Percentiles rank a stretch among this genome's conserved stretches.
Evolutionary conservation across 1,140 invertebrate species (phyloP).

Genomic region (Piezodorus guildinii): DNA sequence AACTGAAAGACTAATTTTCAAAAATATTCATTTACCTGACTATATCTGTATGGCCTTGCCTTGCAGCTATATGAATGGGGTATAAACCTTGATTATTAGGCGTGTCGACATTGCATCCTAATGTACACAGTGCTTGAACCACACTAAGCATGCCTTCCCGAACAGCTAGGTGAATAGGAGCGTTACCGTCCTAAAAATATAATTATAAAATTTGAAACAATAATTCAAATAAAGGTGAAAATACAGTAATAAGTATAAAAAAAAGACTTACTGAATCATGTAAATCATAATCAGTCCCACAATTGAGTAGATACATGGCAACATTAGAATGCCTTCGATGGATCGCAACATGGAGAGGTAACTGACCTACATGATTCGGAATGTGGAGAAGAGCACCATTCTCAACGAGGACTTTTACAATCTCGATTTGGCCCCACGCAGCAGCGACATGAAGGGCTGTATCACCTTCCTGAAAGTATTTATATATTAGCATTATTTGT

Average conservation of each 20-base stretch:
- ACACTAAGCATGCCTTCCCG: conserved; percentile 53
- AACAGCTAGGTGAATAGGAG: conserved; percentile 61
- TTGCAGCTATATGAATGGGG: conserved; percentile 63
- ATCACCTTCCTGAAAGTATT: conserved; percentile 51
- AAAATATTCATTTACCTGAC: conserved; percentile 42
- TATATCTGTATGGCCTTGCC: conserved; percentile 61
- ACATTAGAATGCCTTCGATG: conserved; percentile 44
- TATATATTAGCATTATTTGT: not conserved
- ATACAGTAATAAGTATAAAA: not conserved
- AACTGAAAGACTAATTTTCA: no score
- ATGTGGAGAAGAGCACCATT: conserved; percentile 46
- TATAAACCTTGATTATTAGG: conserved; percentile 53
- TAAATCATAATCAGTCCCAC: conserved; percentile 57
- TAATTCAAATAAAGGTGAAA: conserved; percentile 1
- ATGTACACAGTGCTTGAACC: conserved; percentile 60
- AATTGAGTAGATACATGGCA: conserved; percentile 50
- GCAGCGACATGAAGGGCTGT: conserved; percentile 65
- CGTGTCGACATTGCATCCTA: conserved; percentile 58
- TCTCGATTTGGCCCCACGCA: conserved; percentile 48
- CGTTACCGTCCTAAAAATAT: conserved; percentile 50
- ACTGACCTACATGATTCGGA: conserved; percentile 34
- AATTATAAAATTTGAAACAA: not conserved
- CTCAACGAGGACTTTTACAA: conserved; percentile 46
- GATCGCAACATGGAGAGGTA: conserved; percentile 52
- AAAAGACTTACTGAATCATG: conserved; percentile 46